These are phyloP conservation scores for Vulpes vulpes DNA, from an alignment of 2,113 vertebrate species.

Conservation along the genomic window DNA sequence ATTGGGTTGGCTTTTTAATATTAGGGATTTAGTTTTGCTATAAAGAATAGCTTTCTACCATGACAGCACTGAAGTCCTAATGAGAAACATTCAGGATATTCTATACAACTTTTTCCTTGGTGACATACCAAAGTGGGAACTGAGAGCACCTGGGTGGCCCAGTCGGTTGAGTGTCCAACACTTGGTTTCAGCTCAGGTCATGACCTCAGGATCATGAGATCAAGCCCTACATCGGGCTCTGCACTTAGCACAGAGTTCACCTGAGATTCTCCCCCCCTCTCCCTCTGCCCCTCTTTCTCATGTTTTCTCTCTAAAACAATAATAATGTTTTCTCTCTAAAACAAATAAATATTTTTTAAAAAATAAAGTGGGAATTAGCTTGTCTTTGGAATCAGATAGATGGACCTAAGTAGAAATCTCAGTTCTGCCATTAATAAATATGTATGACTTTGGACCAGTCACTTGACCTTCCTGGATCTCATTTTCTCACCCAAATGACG, in stretches of 20 bases:
- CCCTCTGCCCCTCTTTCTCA: not conserved
- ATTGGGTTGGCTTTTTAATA: not conserved
- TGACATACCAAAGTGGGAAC: not conserved
- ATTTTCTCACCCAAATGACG: not conserved
- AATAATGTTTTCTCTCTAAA: not conserved
- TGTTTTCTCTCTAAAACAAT: not conserved
- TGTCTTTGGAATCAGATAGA: slow-evolving; percentile 27
- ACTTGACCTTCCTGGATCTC: not conserved
- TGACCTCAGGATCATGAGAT: not conserved
- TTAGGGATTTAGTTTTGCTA: not conserved
- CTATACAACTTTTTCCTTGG: not conserved
- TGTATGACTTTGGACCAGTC: not conserved
- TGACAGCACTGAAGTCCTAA: not conserved
- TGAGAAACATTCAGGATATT: not conserved
- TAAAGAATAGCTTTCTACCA: not conserved
- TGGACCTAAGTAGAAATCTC: not conserved
- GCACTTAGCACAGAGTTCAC: not conserved
- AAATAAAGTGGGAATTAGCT: not conserved
- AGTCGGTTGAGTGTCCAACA: not conserved
- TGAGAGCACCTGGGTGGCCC: not conserved
- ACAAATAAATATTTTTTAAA: not conserved
- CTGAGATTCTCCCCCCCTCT: not conserved
- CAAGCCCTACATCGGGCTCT: not conserved
- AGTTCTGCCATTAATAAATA: slow-evolving; percentile 4
- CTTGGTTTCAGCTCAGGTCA: not conserved